A percentile compares a stretch with the other conserved stretches of the same genome.
Conservation (phyloP, 1,140 invertebrate species). For the Limonius californicus region DNA sequence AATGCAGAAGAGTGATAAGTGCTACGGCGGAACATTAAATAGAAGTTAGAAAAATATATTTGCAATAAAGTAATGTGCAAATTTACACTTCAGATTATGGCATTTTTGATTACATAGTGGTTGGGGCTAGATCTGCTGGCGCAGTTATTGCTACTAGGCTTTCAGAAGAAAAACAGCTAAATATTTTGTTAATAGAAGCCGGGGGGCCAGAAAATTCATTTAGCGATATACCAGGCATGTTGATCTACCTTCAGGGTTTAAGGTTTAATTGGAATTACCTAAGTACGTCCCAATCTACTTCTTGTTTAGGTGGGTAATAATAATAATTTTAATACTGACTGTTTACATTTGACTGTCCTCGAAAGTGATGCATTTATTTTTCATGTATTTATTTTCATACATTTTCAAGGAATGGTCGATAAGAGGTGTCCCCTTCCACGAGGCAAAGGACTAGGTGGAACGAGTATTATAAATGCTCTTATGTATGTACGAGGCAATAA, state of each 20-base stretch:
- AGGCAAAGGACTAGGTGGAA: slow-evolving; percentile 71
- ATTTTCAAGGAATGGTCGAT: background rate
- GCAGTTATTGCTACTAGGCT: slow-evolving; percentile 79
- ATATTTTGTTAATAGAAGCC: slow-evolving; percentile 77
- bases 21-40: too few species aligned
- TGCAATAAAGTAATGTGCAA: too few species aligned
- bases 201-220: slow-evolving; percentile 82
- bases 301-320: slow-evolving; percentile 49
- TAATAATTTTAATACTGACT: too few species aligned
- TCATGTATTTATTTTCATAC: too few species aligned
- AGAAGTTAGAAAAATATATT: too few species aligned
- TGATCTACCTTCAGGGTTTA: slow-evolving; percentile 76
- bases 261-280: slow-evolving; percentile 85
- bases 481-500: slow-evolving; percentile 87
- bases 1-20: too few species aligned
- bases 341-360: too few species aligned
- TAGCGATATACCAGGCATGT: slow-evolving; percentile 76
- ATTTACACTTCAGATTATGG: slow-evolving; percentile 21
- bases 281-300: slow-evolving; percentile 74
- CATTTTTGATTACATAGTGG: slow-evolving; percentile 50
- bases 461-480: slow-evolving; percentile 90
- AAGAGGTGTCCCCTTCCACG: slow-evolving; percentile 72
- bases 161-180: slow-evolving; percentile 66
- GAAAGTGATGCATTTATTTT: too few species aligned
- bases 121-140: slow-evolving; percentile 58